A percentile compares a stretch with the other conserved stretches of the same genome.
These are phyloP conservation scores for Calephelis perditalis DNA, from an alignment of 2,888 invertebrate species.

Conservation along the genomic window DNA sequence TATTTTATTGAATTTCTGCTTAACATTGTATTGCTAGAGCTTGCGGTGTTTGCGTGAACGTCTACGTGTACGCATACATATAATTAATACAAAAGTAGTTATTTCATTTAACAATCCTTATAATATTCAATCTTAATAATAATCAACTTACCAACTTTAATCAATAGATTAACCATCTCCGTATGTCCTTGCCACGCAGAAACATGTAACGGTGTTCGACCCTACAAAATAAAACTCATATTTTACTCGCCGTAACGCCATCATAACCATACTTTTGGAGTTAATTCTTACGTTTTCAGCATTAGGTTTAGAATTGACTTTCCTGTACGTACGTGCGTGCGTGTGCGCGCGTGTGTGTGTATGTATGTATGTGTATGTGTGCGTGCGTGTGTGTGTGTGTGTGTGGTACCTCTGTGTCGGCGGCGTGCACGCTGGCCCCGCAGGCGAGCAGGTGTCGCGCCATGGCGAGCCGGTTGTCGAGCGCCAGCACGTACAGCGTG, in stretches of 20 bases:
- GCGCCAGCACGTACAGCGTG: constrained; percentile 93
- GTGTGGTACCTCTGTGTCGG: constrained; percentile 86
- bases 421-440: constrained; percentile 88
- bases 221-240: constrained; percentile 63
- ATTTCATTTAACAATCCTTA: too few species aligned
- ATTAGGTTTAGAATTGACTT: too few species aligned
- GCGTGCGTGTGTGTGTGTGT: neutral
- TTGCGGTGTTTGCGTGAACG: too few species aligned
- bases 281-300: too few species aligned
- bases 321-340: too few species aligned
- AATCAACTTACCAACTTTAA: constrained; percentile 79
- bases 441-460: constrained; percentile 88
- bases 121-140: neutral
- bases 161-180: constrained; percentile 92
- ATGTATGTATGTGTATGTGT: neutral
- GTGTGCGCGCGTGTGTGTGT: neutral
- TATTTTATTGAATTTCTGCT: too few species aligned
- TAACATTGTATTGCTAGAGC: too few species aligned
- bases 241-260: too few species aligned
- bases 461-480: constrained; percentile 91
- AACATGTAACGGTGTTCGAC: constrained; percentile 92
- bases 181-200: constrained; percentile 96
- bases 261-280: too few species aligned
- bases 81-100: too few species aligned
- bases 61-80: too few species aligned